Percentiles rank a stretch among this genome's conserved stretches.
These are phyloP conservation scores for Halictus rubicundus DNA, from an alignment of 1,140 invertebrate genomes.

Conservation along the genomic window DNA sequence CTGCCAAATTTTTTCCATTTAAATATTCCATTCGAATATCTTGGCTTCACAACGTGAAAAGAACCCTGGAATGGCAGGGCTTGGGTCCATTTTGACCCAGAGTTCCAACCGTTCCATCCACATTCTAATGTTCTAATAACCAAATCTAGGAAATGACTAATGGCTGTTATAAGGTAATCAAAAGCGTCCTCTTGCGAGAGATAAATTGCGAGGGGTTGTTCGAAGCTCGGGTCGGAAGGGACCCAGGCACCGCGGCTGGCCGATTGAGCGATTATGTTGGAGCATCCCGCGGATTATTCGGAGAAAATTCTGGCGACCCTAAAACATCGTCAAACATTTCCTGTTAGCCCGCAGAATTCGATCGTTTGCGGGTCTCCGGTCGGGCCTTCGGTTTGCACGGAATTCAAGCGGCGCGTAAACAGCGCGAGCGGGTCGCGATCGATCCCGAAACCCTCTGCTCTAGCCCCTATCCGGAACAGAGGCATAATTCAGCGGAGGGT, in stretches of 20 bases:
- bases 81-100: too few relatives aligned
- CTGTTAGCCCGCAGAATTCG: not conserved
- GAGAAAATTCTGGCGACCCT: not conserved
- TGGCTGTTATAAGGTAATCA: too few relatives aligned
- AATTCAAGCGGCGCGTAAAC: constrained; percentile 17
- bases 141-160: too few relatives aligned
- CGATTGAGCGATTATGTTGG: not conserved
- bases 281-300: not conserved
- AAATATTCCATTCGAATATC: too few relatives aligned
- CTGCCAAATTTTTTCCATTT: too few relatives aligned
- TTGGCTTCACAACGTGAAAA: too few relatives aligned
- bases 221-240: too few relatives aligned
- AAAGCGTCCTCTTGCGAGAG: too few relatives aligned
- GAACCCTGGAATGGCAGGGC: too few relatives aligned
- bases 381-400: not conserved
- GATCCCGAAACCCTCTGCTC: constrained; percentile 5
- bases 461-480: not conserved
- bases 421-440: constrained; percentile 9
- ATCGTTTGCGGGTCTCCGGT: not conserved
- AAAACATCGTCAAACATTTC: not conserved
- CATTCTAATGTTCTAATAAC: too few relatives aligned
- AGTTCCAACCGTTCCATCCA: too few relatives aligned
- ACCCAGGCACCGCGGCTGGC: not conserved
- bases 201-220: too few relatives aligned
- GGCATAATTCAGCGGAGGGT: constrained; percentile 23